phyloP scores from a whole-genome alignment of 2,888 invertebrate genomes.

The Drosophila parthenogenetica region DNA sequence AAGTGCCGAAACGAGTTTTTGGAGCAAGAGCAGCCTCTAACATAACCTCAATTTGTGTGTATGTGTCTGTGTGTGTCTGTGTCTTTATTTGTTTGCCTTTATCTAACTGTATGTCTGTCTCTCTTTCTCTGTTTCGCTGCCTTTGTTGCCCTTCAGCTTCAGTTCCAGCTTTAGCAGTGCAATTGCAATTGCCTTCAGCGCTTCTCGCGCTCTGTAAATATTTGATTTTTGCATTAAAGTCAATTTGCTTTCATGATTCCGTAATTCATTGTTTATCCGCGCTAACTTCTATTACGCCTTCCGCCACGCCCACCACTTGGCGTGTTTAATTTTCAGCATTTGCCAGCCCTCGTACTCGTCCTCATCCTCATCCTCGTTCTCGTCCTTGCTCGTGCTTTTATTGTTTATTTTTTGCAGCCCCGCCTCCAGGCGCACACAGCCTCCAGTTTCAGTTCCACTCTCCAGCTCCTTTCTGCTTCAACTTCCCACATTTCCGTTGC shows the following conservation, averaged over 20 bases:
- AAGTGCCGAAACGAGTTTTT: constrained; percentile 78
- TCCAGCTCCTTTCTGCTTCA: constrained; percentile 6
- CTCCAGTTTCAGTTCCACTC: neutral
- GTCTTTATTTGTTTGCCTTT: constrained; percentile 46
- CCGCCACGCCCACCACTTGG: constrained; percentile 38
- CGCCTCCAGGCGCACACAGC: constrained; percentile 4
- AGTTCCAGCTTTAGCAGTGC: constrained; percentile 43
- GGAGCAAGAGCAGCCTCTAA: constrained; percentile 52
- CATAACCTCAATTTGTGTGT: constrained; percentile 74
- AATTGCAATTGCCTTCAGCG: constrained; percentile 69
- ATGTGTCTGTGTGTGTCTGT: constrained; percentile 40
- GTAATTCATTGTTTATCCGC: constrained; percentile 85
- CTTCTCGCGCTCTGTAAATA: constrained; percentile 82
- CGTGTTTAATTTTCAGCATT: constrained; percentile 79
- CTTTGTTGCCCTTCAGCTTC: constrained; percentile 14
- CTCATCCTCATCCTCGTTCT: too few species aligned
- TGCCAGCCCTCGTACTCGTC: constrained; percentile 11
- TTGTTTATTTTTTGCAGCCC: constrained; percentile 68
- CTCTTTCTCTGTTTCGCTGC: constrained; percentile 23
- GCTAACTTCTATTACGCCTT: constrained; percentile 80
- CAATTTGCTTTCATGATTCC: constrained; percentile 85
- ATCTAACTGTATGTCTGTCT: constrained; percentile 25
- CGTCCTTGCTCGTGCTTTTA: constrained; percentile 43
- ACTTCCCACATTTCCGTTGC: constrained; percentile 76
- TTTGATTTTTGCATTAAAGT: constrained; percentile 85